phyloP scores from a whole-genome alignment of 2,888 invertebrate genomes.

The Serrognathus titanus region DNA sequence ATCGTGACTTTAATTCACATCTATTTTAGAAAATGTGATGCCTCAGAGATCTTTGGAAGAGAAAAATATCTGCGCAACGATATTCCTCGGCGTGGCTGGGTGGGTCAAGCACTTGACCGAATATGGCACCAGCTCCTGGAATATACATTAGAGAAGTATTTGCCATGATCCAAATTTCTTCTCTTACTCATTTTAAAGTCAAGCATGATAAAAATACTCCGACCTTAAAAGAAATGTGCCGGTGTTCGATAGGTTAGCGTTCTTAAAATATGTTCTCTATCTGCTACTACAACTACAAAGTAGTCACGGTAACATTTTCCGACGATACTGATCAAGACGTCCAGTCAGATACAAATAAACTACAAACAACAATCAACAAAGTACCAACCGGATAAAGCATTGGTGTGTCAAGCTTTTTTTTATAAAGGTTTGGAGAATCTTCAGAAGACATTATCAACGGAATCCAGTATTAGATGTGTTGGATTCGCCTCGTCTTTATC shows the following conservation, averaged over 20 bases:
- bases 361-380: neutral
- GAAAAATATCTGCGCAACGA: neutral
- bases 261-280: too few relatives aligned
- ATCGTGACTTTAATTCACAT: neutral
- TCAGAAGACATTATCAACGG: too few relatives aligned
- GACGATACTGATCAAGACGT: too few relatives aligned
- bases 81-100: neutral
- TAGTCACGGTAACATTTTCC: neutral
- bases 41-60: too few relatives aligned
- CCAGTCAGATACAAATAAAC: too few relatives aligned
- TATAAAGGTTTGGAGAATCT: too few relatives aligned
- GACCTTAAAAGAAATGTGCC: neutral
- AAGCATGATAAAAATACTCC: neutral
- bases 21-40: too few relatives aligned
- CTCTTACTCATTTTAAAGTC: neutral
- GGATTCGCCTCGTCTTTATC: too few relatives aligned
- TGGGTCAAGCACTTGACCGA: neutral
- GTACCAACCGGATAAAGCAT: neutral
- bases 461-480: too few relatives aligned
- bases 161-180: too few relatives aligned
- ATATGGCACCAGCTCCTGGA: neutral
- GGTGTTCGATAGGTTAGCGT: neutral
- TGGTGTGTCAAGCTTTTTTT: too few relatives aligned
- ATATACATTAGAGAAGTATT: neutral
- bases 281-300: too few relatives aligned